phyloP scores from a whole-genome alignment of 2,113 vertebrate species.

The Calyptomena viridis region DNA sequence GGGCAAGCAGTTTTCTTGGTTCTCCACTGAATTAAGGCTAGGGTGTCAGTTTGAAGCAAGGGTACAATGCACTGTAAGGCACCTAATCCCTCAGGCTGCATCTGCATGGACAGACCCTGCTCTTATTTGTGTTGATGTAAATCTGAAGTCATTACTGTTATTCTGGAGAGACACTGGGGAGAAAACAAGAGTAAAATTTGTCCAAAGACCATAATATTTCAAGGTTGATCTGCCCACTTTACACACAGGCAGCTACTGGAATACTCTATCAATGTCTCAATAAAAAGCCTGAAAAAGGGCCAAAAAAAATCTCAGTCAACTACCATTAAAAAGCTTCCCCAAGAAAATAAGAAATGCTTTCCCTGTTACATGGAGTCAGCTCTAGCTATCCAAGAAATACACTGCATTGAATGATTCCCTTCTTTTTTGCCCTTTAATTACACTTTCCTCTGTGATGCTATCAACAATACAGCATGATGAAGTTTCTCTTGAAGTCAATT shows the following conservation, averaged over 20 bases:
- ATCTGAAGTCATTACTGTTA: conserved; percentile 43
- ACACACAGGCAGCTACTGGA: background rate
- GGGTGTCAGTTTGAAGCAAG: conserved; percentile 9
- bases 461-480: conserved; percentile 9
- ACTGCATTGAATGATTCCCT: background rate
- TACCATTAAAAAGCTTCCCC: background rate
- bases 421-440: conserved; percentile 32
- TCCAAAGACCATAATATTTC: conserved; percentile 19
- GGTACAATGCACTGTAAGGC: background rate
- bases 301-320: background rate
- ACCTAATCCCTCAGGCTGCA: conserved; percentile 12
- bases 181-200: conserved; percentile 18
- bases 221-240: background rate
- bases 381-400: conserved; percentile 15
- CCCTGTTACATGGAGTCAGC: background rate
- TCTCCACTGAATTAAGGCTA: conserved; percentile 3
- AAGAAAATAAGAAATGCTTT: conserved; percentile 24
- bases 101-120: background rate
- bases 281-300: conserved; percentile 24
- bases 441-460: conserved; percentile 5
- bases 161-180: conserved; percentile 8
- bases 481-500: conserved; percentile 20
- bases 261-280: conserved; percentile 4
- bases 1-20: background rate
- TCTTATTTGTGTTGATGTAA: conserved; percentile 22